phyloP scores from a whole-genome alignment of 2,113 vertebrate genomes.

The Ifrita kowaldi region DNA sequence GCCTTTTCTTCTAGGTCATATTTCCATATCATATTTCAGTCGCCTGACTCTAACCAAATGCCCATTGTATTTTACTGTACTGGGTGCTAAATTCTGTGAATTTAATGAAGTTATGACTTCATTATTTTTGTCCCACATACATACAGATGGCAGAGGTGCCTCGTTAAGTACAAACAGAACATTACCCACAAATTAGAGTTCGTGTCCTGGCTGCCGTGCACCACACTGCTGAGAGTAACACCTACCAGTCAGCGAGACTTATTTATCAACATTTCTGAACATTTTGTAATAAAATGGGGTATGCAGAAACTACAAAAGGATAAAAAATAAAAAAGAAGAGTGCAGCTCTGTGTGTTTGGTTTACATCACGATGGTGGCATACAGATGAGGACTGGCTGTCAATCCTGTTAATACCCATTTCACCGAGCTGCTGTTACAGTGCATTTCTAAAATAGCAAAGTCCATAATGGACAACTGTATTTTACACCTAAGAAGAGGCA shows the following conservation, averaged over 20 bases:
- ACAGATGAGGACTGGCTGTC: background rate
- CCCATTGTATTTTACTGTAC: background rate
- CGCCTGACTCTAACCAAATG: background rate
- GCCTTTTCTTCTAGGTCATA: background rate
- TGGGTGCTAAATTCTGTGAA: background rate
- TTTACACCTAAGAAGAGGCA: background rate
- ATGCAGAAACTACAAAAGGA: background rate
- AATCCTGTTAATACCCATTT: background rate
- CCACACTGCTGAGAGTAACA: background rate
- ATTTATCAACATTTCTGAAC: background rate
- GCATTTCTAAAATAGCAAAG: background rate
- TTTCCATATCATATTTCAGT: background rate
- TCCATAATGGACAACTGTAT: background rate
- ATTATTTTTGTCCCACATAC: background rate
- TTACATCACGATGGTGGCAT: background rate
- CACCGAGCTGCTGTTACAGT: background rate
- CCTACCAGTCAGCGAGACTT: background rate
- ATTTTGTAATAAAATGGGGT: background rate
- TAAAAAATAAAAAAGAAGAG: background rate
- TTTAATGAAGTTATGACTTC: background rate
- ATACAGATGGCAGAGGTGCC: background rate
- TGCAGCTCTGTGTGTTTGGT: background rate
- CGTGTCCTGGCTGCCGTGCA: background rate
- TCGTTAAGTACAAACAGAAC: background rate
- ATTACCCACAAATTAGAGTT: background rate